phyloP scores from a whole-genome alignment of 2,113 vertebrate genomes.

The Corydoras sp. region DNA sequence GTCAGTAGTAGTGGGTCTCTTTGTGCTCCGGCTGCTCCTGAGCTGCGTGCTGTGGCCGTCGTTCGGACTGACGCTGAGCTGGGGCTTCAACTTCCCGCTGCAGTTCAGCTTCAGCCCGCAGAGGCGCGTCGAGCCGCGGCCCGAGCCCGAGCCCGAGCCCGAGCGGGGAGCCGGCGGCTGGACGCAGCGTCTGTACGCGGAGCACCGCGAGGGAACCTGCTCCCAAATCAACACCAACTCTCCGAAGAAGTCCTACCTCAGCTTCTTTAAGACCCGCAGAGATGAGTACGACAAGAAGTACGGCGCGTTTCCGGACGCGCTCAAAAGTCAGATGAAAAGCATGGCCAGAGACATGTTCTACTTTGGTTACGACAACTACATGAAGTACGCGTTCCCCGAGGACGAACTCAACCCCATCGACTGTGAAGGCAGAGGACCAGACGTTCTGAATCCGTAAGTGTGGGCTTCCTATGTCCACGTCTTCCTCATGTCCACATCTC shows the following conservation, averaged over 20 bases:
- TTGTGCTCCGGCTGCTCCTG: conserved; percentile 78
- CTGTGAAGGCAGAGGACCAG: conserved; percentile 88
- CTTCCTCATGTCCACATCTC: background rate
- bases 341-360: conserved; percentile 91
- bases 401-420: conserved; percentile 95
- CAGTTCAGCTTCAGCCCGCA: conserved; percentile 60
- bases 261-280: conserved; percentile 57
- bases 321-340: conserved; percentile 77
- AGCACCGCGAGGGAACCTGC: conserved; percentile 48
- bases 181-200: conserved; percentile 52
- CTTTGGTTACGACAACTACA: conserved; percentile 96
- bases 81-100: conserved; percentile 72
- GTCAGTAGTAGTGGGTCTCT: conserved; percentile 83
- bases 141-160: background rate
- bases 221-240: conserved; percentile 46
- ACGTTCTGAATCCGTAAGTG: conserved; percentile 86
- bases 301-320: conserved; percentile 76
- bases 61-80: conserved; percentile 76
- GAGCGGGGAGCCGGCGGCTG: conserved; percentile 44
- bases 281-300: conserved; percentile 85
- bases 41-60: conserved; percentile 76
- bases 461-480: too few relatives aligned
- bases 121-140: conserved; percentile 48
- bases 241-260: conserved; percentile 58
- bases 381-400: conserved; percentile 89